phyloP scores from a whole-genome alignment of 1,140 invertebrate genomes.

The Lepidurus apus region DNA sequence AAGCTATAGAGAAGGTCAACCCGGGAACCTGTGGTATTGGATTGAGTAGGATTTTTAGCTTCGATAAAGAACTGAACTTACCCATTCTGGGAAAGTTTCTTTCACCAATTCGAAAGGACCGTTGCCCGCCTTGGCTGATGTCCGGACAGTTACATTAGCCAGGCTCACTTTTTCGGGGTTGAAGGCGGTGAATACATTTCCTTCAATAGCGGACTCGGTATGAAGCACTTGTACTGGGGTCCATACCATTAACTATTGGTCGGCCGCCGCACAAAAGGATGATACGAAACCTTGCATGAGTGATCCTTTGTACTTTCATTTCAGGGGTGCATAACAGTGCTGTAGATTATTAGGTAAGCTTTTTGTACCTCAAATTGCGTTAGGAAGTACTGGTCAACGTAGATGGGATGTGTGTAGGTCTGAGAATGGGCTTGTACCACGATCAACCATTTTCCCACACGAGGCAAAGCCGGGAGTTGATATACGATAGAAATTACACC shows the following conservation, averaged over 20 bases:
- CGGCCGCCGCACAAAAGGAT: too few relatives aligned
- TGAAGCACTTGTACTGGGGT: slow-evolving; percentile 6
- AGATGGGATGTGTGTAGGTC: slow-evolving; percentile 47
- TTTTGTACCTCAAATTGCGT: slow-evolving; percentile 47
- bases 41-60: slow-evolving; percentile 26
- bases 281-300: too few relatives aligned
- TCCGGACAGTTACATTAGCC: slow-evolving; percentile 44
- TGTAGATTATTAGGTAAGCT: background rate
- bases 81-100: slow-evolving; percentile 33
- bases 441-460: slow-evolving; percentile 50
- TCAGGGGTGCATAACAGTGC: too few relatives aligned
- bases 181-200: slow-evolving; percentile 41
- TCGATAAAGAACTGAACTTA: background rate
- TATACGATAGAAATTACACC: slow-evolving; percentile 46
- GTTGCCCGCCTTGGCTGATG: slow-evolving; percentile 38
- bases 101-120: slow-evolving; percentile 31
- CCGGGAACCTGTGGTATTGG: slow-evolving; percentile 31
- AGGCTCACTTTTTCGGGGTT: slow-evolving; percentile 42
- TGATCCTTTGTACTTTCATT: too few relatives aligned
- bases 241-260: slow-evolving; percentile 1
- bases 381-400: slow-evolving; percentile 49
- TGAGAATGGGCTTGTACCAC: slow-evolving; percentile 47
- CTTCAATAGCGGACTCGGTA: background rate
- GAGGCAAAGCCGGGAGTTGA: slow-evolving; percentile 45
- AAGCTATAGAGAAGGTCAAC: slow-evolving; percentile 29